Percentiles rank a stretch among this genome's conserved stretches.
These are phyloP conservation scores for Campylomormyrus tamandua DNA, from an alignment of 2,113 vertebrate genomes.

Conservation along the genomic window DNA sequence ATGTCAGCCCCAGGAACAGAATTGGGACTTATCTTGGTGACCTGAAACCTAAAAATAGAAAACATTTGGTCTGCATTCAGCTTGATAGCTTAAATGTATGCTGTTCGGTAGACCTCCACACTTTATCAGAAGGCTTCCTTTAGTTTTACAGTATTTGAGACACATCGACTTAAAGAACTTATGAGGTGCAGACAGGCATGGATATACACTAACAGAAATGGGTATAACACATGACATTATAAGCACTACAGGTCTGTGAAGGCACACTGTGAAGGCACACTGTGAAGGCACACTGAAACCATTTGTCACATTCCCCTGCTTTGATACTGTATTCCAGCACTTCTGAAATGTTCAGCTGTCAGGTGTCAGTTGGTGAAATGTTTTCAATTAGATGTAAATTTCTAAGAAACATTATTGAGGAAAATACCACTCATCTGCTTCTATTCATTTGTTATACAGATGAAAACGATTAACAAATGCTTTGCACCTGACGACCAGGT, in stretches of 20 bases:
- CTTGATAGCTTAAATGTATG: background rate
- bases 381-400: background rate
- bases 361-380: background rate
- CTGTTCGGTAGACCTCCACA: background rate
- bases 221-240: no score
- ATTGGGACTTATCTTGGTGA: constrained; percentile 49
- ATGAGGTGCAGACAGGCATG: background rate
- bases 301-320: background rate
- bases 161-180: background rate
- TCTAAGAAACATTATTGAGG: background rate
- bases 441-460: constrained; percentile 53
- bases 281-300: background rate
- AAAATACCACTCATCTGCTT: background rate
- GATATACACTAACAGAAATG: background rate
- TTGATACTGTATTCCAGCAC: background rate
- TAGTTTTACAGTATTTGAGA: background rate
- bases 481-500: constrained; percentile 81
- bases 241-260: background rate
- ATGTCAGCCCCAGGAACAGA: constrained; percentile 39
- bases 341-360: background rate
- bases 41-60: constrained; percentile 55
- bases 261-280: no score
- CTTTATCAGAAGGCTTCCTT: background rate
- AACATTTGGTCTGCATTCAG: constrained; percentile 12
- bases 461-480: constrained; percentile 79